Evolutionary conservation across 1,140 invertebrate genomes (phyloP), one percentile per base, ranked within the genome.

Genomic region (Orius insidiosus): DNA sequence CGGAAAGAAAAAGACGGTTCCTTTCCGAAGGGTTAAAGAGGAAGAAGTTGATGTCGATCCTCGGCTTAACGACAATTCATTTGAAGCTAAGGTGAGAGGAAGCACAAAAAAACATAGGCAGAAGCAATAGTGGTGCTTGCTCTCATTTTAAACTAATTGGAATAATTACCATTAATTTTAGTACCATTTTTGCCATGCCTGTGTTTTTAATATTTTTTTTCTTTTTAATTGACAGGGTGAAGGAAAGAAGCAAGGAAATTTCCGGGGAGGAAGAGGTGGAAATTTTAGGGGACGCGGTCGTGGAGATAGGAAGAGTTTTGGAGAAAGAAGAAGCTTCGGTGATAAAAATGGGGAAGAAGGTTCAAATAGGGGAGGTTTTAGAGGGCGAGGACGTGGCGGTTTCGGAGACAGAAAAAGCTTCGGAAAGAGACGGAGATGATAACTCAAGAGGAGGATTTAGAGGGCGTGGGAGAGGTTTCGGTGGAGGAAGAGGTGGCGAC

Each of bases 51-150:
- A 67, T 38, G 63, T 92, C 53, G 77, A 86, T 64, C 72, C 75
- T 51, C 68, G 77, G 59, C 70, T 94, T 58, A 67, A 69, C 54
- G 76, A 92, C 66, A 93, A 93, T 72, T 92, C 88, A 50, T 93
- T 93, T 68, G 83, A 89, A 60, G 86, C 85, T 53, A 94, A 94
- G 85, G 87, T 93, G 80, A 85, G 57, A 58, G 50, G 37, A 36
- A 11, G 15, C 15, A 15, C 32, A 7, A 4, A 8, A 41, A 11
- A 19, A n/a, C 14, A 19, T 10, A 30, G 38, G 38, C 46, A 15
- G 38, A 47, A 13, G 46, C 36, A 30, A 47, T 31, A 36, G 40
- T 47, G 46, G 46, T 47, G 46, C 46, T 45, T n/a, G 18, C 34
- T 34, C 34, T 30, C 34, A 11, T 11, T 36, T 36, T 36, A 3